These are phyloP conservation scores for Ophion ventricosus DNA, from an alignment of 2,888 invertebrate genomes.

Conservation along the genomic window DNA sequence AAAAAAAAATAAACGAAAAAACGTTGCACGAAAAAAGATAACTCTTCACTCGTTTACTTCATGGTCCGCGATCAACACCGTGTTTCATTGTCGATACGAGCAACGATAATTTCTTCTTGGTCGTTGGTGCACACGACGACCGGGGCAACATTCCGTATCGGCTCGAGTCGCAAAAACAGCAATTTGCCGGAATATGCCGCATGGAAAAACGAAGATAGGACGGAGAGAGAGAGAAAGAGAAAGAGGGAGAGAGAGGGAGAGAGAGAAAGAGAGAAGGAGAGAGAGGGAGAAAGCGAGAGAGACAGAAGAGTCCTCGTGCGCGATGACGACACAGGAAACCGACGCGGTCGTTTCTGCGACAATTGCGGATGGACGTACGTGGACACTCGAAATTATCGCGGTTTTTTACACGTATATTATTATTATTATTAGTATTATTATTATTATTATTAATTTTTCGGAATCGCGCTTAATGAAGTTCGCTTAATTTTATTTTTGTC, in stretches of 20 bases:
- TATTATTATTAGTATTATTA: neutral
- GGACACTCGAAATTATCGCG: neutral
- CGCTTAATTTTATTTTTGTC: too few relatives aligned
- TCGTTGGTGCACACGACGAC: neutral
- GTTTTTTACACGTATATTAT: neutral
- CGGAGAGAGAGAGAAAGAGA: too few relatives aligned
- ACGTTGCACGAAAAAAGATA: neutral
- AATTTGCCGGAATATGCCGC: slow-evolving; percentile 20
- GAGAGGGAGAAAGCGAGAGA: slow-evolving; percentile 6
- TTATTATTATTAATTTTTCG: too few relatives aligned
- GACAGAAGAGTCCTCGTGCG: slow-evolving; percentile 20
- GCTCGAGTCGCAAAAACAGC: slow-evolving; percentile 23
- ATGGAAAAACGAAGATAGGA: neutral
- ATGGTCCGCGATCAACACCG: neutral
- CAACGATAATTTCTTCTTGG: neutral
- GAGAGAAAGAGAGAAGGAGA: neutral
- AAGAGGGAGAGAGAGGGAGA: neutral
- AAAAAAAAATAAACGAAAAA: neutral
- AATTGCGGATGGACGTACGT: neutral
- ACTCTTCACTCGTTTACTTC: slow-evolving; percentile 9
- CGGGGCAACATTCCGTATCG: neutral
- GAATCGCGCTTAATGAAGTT: too few relatives aligned
- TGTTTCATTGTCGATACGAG: slow-evolving; percentile 2
- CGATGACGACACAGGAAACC: slow-evolving; percentile 38
- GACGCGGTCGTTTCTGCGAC: slow-evolving; percentile 36